Evolutionary conservation across 2,113 vertebrate genomes (phyloP).

Genomic region (Capricornis sumatraensis): DNA sequence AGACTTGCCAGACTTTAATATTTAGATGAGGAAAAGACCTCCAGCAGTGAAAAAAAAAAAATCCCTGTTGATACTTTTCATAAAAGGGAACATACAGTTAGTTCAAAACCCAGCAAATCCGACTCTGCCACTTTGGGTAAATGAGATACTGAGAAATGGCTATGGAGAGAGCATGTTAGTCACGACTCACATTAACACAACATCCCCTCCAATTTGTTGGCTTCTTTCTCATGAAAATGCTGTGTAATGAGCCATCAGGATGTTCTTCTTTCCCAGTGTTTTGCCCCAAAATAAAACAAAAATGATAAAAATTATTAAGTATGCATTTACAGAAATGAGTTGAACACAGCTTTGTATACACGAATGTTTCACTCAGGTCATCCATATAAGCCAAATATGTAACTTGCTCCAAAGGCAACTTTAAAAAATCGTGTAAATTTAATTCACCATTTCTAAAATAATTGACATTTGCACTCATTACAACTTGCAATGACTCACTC

Average conservation of each 20-base stretch:
- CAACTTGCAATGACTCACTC: neutral
- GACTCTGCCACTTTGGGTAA: neutral
- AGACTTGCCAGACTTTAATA: slow-evolving; percentile 61
- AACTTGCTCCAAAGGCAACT: neutral
- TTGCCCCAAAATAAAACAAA: neutral
- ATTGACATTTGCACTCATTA: neutral
- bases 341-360: neutral
- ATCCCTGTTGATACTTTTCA: slow-evolving; percentile 57
- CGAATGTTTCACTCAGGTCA: neutral
- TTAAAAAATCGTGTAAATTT: neutral
- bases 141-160: neutral
- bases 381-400: neutral
- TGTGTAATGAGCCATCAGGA: neutral
- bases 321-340: neutral
- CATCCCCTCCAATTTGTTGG: neutral
- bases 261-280: neutral
- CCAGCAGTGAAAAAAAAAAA: slow-evolving; percentile 50
- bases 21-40: slow-evolving; percentile 62
- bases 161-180: neutral
- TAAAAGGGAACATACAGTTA: slow-evolving; percentile 22
- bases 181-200: neutral
- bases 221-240: neutral
- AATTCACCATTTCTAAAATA: neutral
- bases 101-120: neutral
- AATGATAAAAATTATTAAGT: neutral